Evolutionary conservation across 2,113 vertebrate species (phyloP).

Genomic region (Irena cyanogastra): DNA sequence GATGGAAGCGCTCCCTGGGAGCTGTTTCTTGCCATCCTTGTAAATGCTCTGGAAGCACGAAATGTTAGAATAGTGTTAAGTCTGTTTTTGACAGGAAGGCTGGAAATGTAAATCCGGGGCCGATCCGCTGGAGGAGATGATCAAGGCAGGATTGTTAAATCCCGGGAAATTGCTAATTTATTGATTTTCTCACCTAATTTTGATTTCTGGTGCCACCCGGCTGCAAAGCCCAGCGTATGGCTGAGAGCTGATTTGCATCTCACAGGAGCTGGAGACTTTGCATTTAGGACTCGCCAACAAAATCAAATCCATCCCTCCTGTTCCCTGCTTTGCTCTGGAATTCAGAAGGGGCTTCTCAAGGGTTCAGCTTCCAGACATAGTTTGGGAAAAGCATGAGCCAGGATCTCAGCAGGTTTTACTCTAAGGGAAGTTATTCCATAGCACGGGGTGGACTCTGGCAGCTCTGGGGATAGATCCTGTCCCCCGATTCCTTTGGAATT

Average conservation of each 20-base stretch:
- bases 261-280: not conserved
- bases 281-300: not conserved
- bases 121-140: not conserved
- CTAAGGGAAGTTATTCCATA: rapidly evolving
- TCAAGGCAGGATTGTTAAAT: not conserved
- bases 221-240: not conserved
- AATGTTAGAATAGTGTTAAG: not conserved
- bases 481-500: not conserved
- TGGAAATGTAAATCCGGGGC: not conserved
- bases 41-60: not conserved
- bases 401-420: not conserved
- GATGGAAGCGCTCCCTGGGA: not conserved
- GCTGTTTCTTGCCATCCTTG: not conserved
- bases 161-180: not conserved
- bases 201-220: not conserved
- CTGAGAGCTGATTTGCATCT: not conserved
- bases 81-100: not conserved
- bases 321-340: not conserved
- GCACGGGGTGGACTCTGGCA: no score
- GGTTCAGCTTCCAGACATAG: rapidly evolving
- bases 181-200: not conserved
- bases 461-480: not conserved
- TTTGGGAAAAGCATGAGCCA: not conserved
- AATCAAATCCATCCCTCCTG: not conserved
- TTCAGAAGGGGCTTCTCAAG: not conserved